A percentile compares a stretch with the other conserved stretches of the same genome.
Evolutionary conservation across 2,113 vertebrate genomes (phyloP).

Genomic region (Bufo gargarizans): DNA sequence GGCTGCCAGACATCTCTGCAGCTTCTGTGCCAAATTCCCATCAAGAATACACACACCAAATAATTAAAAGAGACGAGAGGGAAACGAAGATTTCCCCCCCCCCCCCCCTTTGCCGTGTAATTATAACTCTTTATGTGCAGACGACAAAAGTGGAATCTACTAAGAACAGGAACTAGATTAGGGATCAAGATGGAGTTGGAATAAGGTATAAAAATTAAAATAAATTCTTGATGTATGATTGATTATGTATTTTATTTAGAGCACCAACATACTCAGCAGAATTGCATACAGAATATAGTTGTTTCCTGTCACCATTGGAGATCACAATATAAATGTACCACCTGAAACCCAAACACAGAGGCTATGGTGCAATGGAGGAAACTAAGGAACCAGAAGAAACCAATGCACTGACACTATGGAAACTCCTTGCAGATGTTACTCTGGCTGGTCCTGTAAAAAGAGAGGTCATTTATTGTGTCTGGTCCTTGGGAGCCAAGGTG

Average conservation of each 20-base stretch:
- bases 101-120: constrained; percentile 38
- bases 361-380: neutral
- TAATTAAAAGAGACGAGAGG: constrained; percentile 40
- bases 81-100: constrained; percentile 29
- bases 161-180: neutral
- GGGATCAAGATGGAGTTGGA: too few relatives aligned
- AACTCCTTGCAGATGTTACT: neutral
- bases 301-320: neutral
- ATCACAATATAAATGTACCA: neutral
- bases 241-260: neutral
- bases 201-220: neutral
- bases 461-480: neutral
- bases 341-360: neutral
- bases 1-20: constrained; percentile 51
- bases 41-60: constrained; percentile 44
- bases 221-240: neutral
- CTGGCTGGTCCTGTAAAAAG: neutral
- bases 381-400: neutral
- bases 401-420: neutral
- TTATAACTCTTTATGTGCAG: constrained; percentile 20
- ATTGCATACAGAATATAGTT: neutral
- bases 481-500: too few relatives aligned
- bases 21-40: constrained; percentile 12
- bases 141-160: neutral
- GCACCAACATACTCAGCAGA: neutral